These are phyloP conservation scores for Stenchaetothrips biformis DNA, from an alignment of 2,888 invertebrate species.

Conservation along the genomic window DNA sequence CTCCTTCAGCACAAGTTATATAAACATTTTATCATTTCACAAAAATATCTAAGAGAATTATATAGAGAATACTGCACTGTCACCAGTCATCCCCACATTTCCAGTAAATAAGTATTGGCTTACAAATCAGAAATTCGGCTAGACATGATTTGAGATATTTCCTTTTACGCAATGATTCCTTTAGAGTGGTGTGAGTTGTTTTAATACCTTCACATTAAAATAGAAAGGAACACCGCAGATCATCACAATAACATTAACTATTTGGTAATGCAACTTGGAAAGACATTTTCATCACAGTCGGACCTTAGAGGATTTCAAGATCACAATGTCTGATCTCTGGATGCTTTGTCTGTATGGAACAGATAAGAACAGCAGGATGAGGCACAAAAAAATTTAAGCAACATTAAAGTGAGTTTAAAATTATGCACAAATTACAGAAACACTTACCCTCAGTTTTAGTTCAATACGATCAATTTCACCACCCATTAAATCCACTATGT, in stretches of 20 bases:
- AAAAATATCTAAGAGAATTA: neutral
- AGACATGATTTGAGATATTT: neutral
- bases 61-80: neutral
- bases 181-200: neutral
- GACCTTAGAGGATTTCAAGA: slow-evolving; percentile 75
- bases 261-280: slow-evolving; percentile 14
- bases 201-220: neutral
- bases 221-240: too few relatives aligned
- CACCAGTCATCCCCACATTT: neutral
- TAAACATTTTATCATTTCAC: neutral
- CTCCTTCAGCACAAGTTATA: neutral
- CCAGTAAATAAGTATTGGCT: neutral
- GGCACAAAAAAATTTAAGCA: slow-evolving; percentile 30
- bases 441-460: slow-evolving; percentile 80
- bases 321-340: slow-evolving; percentile 93
- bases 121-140: neutral
- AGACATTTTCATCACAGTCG: neutral
- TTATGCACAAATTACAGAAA: slow-evolving; percentile 28
- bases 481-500: slow-evolving; percentile 94
- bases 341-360: slow-evolving; percentile 68
- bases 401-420: slow-evolving; percentile 20
- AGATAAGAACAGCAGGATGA: neutral
- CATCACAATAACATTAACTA: neutral
- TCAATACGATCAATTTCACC: slow-evolving; percentile 98
- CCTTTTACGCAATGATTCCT: neutral